Evolutionary conservation across 1,140 invertebrate genomes (phyloP).

Genomic region (Drosophila grimshawi): DNA sequence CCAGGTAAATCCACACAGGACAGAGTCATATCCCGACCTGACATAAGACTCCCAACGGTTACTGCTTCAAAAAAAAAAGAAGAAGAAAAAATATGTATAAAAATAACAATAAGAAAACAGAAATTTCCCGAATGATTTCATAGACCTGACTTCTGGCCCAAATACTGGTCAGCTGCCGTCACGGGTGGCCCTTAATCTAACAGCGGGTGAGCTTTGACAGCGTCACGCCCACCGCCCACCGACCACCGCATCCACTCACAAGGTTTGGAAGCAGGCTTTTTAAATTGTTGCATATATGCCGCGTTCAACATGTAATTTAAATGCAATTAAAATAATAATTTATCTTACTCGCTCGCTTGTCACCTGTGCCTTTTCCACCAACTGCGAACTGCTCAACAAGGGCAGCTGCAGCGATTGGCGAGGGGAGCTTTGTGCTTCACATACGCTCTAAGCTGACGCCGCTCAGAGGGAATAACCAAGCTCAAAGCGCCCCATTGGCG

Average conservation of each 20-base stretch:
- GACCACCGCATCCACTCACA: background rate
- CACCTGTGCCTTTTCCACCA: slow-evolving; percentile 29
- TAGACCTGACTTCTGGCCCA: slow-evolving; percentile 19
- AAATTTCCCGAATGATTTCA: slow-evolving; percentile 35
- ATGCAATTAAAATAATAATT: slow-evolving; percentile 83
- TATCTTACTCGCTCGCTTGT: slow-evolving; percentile 71
- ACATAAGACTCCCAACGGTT: slow-evolving; percentile 2
- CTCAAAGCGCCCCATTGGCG: slow-evolving; percentile 50
- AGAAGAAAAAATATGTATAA: slow-evolving; percentile 1
- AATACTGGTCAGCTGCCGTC: slow-evolving; percentile 43
- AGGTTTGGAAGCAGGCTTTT: slow-evolving; percentile 37
- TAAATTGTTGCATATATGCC: slow-evolving; percentile 64
- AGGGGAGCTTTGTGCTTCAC: slow-evolving; percentile 36
- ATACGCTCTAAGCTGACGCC: slow-evolving; percentile 54
- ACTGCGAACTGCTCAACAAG: slow-evolving; percentile 3
- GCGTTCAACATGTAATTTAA: slow-evolving; percentile 72
- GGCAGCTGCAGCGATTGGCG: slow-evolving; percentile 15
- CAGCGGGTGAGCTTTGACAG: slow-evolving; percentile 48
- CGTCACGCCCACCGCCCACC: background rate
- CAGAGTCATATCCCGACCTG: background rate
- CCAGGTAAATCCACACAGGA: slow-evolving; percentile 26
- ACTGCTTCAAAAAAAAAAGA: background rate
- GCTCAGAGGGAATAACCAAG: slow-evolving; percentile 50
- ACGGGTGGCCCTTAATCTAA: slow-evolving; percentile 56
- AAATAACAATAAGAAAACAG: slow-evolving; percentile 14